Percentiles rank a stretch among this genome's conserved stretches.
Evolutionary conservation across 2,797 vertebrate species (phyloP).

Genomic region (Tragelaphus eurycerus): DNA sequence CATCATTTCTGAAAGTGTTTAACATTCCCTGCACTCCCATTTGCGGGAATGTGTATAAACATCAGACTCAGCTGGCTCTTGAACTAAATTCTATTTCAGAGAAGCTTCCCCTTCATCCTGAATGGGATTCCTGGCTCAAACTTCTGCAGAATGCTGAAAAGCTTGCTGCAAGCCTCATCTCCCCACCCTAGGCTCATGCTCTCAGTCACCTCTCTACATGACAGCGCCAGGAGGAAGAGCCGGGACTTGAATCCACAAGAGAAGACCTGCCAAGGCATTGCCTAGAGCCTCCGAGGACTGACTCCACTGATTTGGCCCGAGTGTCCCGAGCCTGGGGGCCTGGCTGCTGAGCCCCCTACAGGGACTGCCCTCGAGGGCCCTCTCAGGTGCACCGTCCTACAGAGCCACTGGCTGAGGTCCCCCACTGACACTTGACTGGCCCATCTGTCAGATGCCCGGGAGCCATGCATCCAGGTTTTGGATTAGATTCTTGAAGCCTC

Average conservation of each 20-base stretch:
- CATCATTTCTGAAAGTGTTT: not conserved
- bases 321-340: too few relatives aligned
- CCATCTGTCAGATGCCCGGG: not conserved
- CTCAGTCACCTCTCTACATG: not conserved
- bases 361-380: accelerated
- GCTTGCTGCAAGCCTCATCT: not conserved
- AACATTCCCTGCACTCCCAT: not conserved
- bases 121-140: not conserved
- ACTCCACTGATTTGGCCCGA: not conserved
- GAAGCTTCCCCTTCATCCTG: not conserved
- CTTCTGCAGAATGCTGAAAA: not conserved
- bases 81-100: not conserved
- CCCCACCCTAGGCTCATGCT: accelerated
- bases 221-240: not conserved
- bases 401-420: not conserved
- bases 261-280: not conserved
- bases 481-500: not conserved
- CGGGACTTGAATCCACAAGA: not conserved
- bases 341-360: not conserved
- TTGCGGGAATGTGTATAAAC: not conserved
- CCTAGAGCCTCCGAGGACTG: not conserved
- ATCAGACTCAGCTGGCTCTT: not conserved
- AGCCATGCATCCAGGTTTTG: not conserved
- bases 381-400: not conserved
- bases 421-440: not conserved